Percentiles rank a stretch among this genome's conserved stretches.
phyloP scores from a whole-genome alignment of 2,797 vertebrate genomes.

The Dipus sagitta region DNA sequence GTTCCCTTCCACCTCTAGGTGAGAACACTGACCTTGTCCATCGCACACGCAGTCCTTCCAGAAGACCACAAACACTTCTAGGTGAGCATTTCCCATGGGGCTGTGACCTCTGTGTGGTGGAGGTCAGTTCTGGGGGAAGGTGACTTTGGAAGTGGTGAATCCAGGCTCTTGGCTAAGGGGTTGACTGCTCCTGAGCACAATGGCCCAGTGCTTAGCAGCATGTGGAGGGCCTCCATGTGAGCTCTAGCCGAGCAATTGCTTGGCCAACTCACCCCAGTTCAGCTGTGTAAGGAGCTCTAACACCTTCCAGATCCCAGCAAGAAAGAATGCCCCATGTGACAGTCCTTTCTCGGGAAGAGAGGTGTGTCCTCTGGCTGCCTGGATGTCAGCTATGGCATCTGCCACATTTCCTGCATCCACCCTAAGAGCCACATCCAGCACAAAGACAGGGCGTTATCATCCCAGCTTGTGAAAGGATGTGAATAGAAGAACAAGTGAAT shows the following conservation, averaged over 20 bases:
- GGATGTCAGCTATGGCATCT: too few species aligned
- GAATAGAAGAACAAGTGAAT: too few species aligned
- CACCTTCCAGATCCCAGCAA: background rate
- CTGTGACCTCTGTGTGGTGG: background rate
- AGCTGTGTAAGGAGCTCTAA: background rate
- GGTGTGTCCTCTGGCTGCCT: background rate
- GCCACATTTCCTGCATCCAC: background rate
- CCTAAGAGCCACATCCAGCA: background rate
- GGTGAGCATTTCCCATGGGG: background rate
- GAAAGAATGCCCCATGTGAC: background rate
- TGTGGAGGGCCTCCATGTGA: background rate
- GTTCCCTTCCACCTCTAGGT: too few species aligned
- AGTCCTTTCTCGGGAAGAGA: background rate
- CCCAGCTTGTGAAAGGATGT: background rate
- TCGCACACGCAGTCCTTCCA: background rate
- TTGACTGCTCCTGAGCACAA: background rate
- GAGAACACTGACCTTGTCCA: background rate
- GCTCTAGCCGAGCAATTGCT: background rate
- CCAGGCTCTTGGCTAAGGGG: background rate
- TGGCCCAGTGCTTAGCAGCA: background rate
- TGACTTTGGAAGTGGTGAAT: background rate
- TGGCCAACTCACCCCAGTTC: background rate
- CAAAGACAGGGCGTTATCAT: background rate
- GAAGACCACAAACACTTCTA: background rate
- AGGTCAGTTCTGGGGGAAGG: too few species aligned